phyloP scores from a whole-genome alignment of 1,140 invertebrate species.

The Neodiprion fabricii region DNA sequence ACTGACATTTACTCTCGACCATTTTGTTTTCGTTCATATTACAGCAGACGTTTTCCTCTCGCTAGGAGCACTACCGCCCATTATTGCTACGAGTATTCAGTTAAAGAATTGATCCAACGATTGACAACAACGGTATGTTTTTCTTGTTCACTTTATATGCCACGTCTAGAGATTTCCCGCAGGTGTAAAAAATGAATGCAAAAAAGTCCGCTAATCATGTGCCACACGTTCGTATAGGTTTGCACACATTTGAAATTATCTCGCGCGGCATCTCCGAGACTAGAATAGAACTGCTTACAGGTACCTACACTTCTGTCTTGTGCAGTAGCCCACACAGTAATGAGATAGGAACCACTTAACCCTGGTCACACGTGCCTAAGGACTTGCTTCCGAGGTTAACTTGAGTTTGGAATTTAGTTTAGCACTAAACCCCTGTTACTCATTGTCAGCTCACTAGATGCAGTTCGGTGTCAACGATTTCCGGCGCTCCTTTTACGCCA shows the following conservation, averaged over 20 bases:
- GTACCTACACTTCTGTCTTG: conserved; percentile 7
- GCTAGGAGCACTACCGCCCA: too few relatives aligned
- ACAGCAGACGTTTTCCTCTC: too few relatives aligned
- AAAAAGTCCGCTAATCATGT: background rate
- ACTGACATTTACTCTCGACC: too few relatives aligned
- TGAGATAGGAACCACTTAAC: conserved; percentile 41
- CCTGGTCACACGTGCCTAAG: conserved; percentile 37
- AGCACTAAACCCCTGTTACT: conserved; percentile 20
- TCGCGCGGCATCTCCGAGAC: background rate
- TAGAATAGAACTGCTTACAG: conserved; percentile 1
- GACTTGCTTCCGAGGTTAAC: conserved; percentile 27
- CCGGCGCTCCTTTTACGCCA: too few relatives aligned
- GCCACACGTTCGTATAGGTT: background rate
- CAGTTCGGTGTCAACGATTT: too few relatives aligned
- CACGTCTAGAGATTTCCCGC: background rate
- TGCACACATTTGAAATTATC: background rate
- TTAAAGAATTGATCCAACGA: background rate
- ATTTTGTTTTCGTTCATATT: too few relatives aligned
- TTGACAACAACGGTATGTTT: conserved; percentile 20
- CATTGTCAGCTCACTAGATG: background rate
- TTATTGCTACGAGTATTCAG: too few relatives aligned
- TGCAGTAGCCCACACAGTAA: conserved; percentile 28
- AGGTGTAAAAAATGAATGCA: too few relatives aligned
- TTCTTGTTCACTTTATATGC: conserved; percentile 17
- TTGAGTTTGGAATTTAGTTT: conserved; percentile 27